Evolutionary conservation across 2,888 invertebrate genomes (phyloP), one percentile per base, ranked within the genome.

Genomic region (Caenorhabditis sp.): DNA sequence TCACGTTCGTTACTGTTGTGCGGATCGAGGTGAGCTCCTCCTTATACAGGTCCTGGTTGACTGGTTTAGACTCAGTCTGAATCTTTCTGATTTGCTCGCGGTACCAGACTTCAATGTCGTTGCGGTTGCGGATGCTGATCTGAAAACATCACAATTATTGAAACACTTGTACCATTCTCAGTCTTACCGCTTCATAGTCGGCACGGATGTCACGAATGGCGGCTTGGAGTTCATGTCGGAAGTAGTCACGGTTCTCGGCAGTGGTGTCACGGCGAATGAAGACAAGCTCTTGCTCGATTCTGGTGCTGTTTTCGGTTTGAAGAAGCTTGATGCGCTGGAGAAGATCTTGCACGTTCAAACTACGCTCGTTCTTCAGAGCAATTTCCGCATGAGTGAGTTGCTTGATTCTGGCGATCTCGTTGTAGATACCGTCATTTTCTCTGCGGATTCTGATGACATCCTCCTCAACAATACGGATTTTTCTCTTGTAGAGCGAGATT

Each of bases 201-300:
- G 90, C 90, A 87, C 94, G 93, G 86, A 94, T 94, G 87, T 94
- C 94, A 63, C 93, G 91, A 85, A 94, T 93, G 63, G 93, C 93
- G 81, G 92, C 91, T 16, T 93, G 92, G 80, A 94, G 90, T 87
- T 94, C 94, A 88, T 93, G 93, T 92, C 93, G 93, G 93, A 94
- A 94, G 93, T 93, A 94, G 86, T 94, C 93, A 26, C 94, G 92
- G 92, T 94, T 93, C 89, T 94, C 94, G 44, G 92, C 92, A 4
- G 93, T 93, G 5, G 94, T 93, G 89, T 94, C 94, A 51, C 93
- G 91, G 89, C 93, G 93, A 14, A 84, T 85, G 68, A 82, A 80
- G 12, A 82, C 77, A 26, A 85, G 80, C 31, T 87, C 87, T 69
- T 84, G 79, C 28, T 87, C 82, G 35, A 87, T 85, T 58, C 51